phyloP scores from a whole-genome alignment of 2,888 invertebrate species.

The Taphrorychus bicolor region DNA sequence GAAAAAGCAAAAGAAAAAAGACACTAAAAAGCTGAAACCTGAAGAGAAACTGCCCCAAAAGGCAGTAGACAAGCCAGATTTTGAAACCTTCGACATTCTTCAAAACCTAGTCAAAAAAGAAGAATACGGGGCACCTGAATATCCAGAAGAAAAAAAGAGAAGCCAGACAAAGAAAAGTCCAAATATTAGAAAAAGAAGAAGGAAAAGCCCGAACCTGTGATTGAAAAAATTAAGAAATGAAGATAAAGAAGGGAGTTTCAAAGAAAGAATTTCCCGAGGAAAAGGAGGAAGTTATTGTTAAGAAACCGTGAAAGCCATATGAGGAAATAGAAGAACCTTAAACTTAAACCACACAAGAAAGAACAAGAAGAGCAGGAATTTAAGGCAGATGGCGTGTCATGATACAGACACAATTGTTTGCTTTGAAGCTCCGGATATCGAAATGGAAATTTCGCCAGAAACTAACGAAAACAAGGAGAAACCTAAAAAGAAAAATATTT shows the following conservation, averaged over 20 bases:
- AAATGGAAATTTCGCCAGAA: conserved; percentile 50
- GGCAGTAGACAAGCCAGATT: conserved; percentile 56
- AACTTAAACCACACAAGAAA: conserved; percentile 54
- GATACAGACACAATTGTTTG: conserved; percentile 44
- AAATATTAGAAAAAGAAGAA: conserved; percentile 54
- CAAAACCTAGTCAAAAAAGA: conserved; percentile 53
- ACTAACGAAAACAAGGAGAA: conserved; percentile 45
- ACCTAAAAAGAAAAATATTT: conserved; percentile 45
- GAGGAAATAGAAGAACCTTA: conserved; percentile 56
- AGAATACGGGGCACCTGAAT: conserved; percentile 49
- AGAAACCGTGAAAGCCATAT: conserved; percentile 55
- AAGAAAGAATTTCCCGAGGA: conserved; percentile 52
- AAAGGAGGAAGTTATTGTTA: conserved; percentile 49
- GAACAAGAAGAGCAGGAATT: conserved; percentile 52
- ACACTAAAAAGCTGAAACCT: conserved; percentile 44
- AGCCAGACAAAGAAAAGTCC: conserved; percentile 53
- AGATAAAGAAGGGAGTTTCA: conserved; percentile 50
- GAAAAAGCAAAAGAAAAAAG: conserved; percentile 51
- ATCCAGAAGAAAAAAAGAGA: conserved; percentile 54
- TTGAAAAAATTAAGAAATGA: conserved; percentile 55
- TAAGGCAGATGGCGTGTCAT: conserved; percentile 47
- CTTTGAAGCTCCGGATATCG: conserved; percentile 44
- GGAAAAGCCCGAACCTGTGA: conserved; percentile 57
- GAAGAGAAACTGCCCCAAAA: conserved; percentile 47
- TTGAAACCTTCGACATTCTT: conserved; percentile 57